Percentiles rank a stretch among this genome's conserved stretches.
Evolutionary conservation across 2,113 vertebrate genomes (phyloP).

Genomic region (Bagarius yarrelli): DNA sequence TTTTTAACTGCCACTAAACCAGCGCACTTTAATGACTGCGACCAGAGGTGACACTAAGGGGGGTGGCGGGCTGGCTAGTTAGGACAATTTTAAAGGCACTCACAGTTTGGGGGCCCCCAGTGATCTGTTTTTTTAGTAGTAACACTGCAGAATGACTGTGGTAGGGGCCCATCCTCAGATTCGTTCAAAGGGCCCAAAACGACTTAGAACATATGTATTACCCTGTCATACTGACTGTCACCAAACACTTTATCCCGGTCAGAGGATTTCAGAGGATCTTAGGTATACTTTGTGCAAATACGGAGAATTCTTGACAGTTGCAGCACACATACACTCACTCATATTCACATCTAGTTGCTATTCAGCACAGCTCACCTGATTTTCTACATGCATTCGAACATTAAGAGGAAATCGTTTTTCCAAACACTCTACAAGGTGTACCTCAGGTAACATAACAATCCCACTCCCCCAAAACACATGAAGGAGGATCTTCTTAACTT

Average conservation of each 20-base stretch:
- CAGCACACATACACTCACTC: background rate
- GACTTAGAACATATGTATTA: background rate
- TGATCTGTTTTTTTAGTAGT: too few species aligned
- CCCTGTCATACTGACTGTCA: background rate
- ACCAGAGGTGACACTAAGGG: too few species aligned
- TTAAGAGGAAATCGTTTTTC: background rate
- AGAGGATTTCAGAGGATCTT: background rate
- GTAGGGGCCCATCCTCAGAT: too few species aligned
- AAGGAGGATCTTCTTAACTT: background rate
- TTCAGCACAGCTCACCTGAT: background rate
- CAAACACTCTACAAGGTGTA: background rate
- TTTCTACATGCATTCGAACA: too few species aligned
- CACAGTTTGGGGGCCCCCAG: too few species aligned
- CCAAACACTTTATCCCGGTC: background rate
- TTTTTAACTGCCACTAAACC: constrained; percentile 40
- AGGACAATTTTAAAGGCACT: too few species aligned
- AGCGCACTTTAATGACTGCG: constrained; percentile 28
- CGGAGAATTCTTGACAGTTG: background rate
- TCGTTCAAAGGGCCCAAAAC: too few species aligned
- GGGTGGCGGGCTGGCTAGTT: too few species aligned
- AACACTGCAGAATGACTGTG: too few species aligned
- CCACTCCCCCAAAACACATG: background rate
- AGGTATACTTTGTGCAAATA: background rate
- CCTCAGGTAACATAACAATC: too few species aligned
- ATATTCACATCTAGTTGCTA: too few species aligned